Percentiles rank a stretch among this genome's conserved stretches.
Evolutionary conservation across 2,888 invertebrate genomes (phyloP).

Genomic region (Drosophila cracens): DNA sequence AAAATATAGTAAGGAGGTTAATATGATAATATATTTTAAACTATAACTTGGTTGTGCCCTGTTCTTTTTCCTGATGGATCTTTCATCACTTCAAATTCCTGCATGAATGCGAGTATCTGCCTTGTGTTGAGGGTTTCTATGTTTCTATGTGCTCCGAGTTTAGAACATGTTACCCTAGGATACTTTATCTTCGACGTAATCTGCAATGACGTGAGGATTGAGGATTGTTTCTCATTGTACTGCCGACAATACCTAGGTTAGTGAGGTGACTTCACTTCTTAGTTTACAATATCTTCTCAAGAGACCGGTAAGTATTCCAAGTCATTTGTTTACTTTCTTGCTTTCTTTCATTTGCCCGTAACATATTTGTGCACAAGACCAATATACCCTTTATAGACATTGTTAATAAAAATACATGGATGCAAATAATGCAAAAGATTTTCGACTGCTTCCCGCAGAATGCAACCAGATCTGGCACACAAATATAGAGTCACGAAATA

Average conservation of each 20-base stretch:
- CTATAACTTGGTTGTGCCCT: neutral
- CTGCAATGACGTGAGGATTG: neutral
- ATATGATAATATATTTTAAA: neutral
- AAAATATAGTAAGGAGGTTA: neutral
- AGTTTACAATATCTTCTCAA: neutral
- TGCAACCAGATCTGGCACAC: slow-evolving; percentile 1
- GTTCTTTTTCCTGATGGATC: no score
- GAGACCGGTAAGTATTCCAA: neutral
- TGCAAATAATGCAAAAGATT: slow-evolving; percentile 10
- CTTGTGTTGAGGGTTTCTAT: neutral
- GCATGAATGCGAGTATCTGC: neutral
- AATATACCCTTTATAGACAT: neutral
- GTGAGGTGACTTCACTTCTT: neutral
- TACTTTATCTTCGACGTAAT: neutral
- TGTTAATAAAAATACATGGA: neutral
- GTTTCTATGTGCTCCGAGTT: neutral
- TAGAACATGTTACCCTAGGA: no score
- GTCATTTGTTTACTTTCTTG: neutral
- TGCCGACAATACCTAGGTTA: neutral
- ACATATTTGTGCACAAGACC: neutral
- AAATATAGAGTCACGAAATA: slow-evolving; percentile 9
- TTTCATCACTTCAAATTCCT: no score
- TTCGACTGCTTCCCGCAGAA: slow-evolving; percentile 16
- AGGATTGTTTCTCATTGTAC: neutral
- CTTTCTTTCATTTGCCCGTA: neutral